Base-by-base conservation (phyloP, 1,140 invertebrate species). In the Papilio dardanus region DNA sequence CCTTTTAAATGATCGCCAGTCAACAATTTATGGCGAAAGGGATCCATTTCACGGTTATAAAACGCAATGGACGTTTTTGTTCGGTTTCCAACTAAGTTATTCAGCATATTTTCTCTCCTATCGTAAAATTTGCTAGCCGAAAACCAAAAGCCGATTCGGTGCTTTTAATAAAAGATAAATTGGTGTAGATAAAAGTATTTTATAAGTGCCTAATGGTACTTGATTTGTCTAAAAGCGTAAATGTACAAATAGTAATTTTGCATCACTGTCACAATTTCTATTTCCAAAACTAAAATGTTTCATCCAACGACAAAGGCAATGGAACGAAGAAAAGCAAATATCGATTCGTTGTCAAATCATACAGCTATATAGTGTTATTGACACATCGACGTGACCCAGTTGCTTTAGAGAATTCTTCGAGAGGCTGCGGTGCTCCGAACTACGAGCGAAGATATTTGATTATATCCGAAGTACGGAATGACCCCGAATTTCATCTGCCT, bases 401-500 rank as follows among this genome's bases (percentile, higher is more conserved):
- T 77, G 65, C 54, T 58, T 68, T 28, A 42, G 14, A 66, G 58
- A 76, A 77, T 79, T 82, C 76, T 73, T 74, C 73, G 74, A 74
- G 74, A 66, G 69, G 75, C 77, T 75, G 75, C 68, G 62, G 77
- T 77, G 68, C 37, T 69, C 46, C 50, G 40, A 54, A 37, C 40
- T 68, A 74, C 74, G 75, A 58, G 76, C 62, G 68, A 66, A 79
- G 77, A 85, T 83, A 85, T 86, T 87, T 82, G 85, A 88, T 85
- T 81, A 86, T 85, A 86, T 84, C 80, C 81, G 76, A 73, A 62
- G 69, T 74, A 77, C 66, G 68, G 79, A 80, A 79, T 81, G 83
- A 82, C 81, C 83, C 81, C 82, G 83, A 90, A 88, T 87, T 90
- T 88, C 87, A 90, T 90, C 84, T 85, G 75, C 76, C 71, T 83